Base-by-base conservation (phyloP, 2,888 invertebrate species). In the Pecten maximus region DNA sequence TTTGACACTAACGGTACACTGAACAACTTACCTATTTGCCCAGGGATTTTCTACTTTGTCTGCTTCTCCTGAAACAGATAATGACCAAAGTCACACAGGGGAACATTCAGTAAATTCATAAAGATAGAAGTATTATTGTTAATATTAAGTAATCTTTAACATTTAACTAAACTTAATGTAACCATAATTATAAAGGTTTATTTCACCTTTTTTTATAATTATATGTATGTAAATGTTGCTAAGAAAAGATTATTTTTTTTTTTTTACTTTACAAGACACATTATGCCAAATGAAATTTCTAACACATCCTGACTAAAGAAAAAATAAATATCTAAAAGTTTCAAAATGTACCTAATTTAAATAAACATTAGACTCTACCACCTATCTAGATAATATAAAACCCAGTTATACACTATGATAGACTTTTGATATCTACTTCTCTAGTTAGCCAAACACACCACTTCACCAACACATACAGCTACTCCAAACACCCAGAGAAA, bases 1-100 rank as follows among this genome's bases (percentile, higher is more conserved):
- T n/a, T n/a, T n/a, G n/a, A n/a, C 44, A 6, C 12, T 6, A 44
- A 44, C 23, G 40, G 12, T 40, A 0, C 54, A 40, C 19, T 40
- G 19, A 88, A 19, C 28, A 87, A 93, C 91, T 40, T 91, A 95
- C 94, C 96, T 94, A 88, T 94, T 94, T 88, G 94, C 93, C 95
- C 95, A 95, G 0, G 93, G 92, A 88, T 93, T 93, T 87, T 93
- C 94, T 44, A 93, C 91, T 91, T 95, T 95, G 87, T 95, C 95
- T 91, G 94, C 90, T 40, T 94, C 94, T 90, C 94, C 95, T 95
- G 92, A 40, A 94, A 91, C 23, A 87, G 40, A 91, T 44, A 90
- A 60, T 19, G 19, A 35, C 8, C 10, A 74, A 28, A 74, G 16
- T 74, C 4, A 74, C 10, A 10, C 23, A 35, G 35, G 8, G 74